Evolutionary conservation across 2,797 vertebrate genomes (phyloP), one percentile per base, ranked within the genome.

Genomic region (Antennarius maculatus): DNA sequence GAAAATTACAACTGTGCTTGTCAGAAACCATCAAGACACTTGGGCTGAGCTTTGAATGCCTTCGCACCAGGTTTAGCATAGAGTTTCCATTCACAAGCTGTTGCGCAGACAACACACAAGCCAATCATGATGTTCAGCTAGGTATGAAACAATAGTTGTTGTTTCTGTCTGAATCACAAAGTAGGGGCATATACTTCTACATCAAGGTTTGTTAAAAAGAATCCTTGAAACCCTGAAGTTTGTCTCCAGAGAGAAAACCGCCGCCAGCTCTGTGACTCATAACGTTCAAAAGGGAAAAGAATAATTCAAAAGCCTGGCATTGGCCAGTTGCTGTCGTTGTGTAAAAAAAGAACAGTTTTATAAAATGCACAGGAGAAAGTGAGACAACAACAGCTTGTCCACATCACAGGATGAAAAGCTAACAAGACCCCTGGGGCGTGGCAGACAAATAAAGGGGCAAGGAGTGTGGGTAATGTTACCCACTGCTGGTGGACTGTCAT

Each of bases 401-500:
- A 76, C 77, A 72, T 86, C 85, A 86, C 42, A 15, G 23, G 53
- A 50, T 61, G 74, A 70, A 69, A 85, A 61, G 65, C 74, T 78
- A 87, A 75, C 71, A 54, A 31, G 74, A 82, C 59, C 71, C 77
- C 39, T 13, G 60, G 64, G 85, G 78, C 9, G 7, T 65, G 39
- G 67, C 57, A 74, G 74, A 86, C 86, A 83, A 86, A 91, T 90
- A 87, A 86, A 84, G 84, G 47, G 84, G 61, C 4, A 53, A 71
- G 79, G 69, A 70, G 42, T 15, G 31, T 64, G 83, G 80, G 66
- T 88, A 82, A 84, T 76, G 76, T 77, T 84, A 88, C 80, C 76
- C 46, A 49, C 71, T 75, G 77, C 77, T 75, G 66, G 74, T 77
- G 74, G 81, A 69, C 73, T 66, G 76, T 82, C 80, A 74, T 62